Evolutionary conservation across 2,888 invertebrate genomes (phyloP).

Genomic region (Dysmachus trigonus): DNA sequence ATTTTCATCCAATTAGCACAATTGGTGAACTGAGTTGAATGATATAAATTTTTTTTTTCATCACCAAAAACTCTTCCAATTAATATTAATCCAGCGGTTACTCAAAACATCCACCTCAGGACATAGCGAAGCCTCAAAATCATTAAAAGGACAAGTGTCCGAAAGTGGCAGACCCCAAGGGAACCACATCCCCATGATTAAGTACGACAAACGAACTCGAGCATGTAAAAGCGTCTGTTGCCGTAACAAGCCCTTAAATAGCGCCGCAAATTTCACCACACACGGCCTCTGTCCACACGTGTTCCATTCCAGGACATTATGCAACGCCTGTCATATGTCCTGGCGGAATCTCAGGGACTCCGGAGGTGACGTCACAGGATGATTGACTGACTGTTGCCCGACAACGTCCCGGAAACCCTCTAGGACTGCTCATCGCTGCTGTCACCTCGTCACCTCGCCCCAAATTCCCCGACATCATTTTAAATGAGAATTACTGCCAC

Average conservation of each 20-base stretch:
- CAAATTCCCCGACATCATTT: background rate
- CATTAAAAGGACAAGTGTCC: background rate
- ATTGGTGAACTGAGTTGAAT: background rate
- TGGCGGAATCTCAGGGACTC: background rate
- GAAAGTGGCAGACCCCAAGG: background rate
- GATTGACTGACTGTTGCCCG: background rate
- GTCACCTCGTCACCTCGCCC: background rate
- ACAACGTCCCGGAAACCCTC: background rate
- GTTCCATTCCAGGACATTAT: background rate
- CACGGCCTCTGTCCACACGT: background rate
- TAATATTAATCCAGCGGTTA: background rate
- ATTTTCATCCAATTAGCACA: background rate
- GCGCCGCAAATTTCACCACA: background rate
- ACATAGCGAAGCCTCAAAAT: background rate
- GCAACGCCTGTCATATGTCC: background rate
- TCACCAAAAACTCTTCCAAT: background rate
- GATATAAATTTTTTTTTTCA: background rate
- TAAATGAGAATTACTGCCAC: background rate
- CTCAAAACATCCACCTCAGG: background rate
- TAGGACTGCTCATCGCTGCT: background rate
- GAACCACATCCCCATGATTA: background rate
- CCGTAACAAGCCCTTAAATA: background rate
- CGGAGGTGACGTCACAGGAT: background rate
- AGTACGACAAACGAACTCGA: background rate
- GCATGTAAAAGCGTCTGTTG: background rate